Conservation (phyloP, 2,113 vertebrate genomes). For the Ctenodactylus gundi region DNA sequence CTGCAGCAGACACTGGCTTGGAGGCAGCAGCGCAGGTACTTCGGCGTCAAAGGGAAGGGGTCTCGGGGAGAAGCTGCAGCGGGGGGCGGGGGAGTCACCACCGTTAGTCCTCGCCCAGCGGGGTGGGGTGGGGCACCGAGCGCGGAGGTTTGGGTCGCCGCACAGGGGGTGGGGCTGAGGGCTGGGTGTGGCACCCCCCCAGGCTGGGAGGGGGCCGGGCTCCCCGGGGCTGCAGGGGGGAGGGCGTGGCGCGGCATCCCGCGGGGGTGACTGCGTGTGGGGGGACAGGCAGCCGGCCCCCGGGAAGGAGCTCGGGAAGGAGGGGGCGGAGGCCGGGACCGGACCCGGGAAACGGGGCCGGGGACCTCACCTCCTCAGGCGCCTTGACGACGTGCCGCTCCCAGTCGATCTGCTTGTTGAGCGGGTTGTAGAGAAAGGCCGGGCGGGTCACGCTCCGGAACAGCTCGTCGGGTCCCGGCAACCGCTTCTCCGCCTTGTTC, state of each 20-base stretch:
- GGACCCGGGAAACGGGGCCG: not conserved
- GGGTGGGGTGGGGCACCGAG: conserved; percentile 70
- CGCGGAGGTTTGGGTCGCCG: conserved; percentile 52
- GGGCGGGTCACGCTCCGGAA: conserved; percentile 93
- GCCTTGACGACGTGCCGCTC: conserved; percentile 91
- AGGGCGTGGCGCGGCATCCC: conserved; percentile 21
- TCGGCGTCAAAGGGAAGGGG: conserved; percentile 79
- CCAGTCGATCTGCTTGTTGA: conserved; percentile 96
- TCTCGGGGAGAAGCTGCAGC: conserved; percentile 79
- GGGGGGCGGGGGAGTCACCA: conserved; percentile 76
- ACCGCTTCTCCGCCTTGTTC: conserved; percentile 72
- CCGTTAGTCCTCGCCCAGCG: conserved; percentile 76
- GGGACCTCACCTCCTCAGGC: conserved; percentile 91
- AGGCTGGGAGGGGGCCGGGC: conserved; percentile 31
- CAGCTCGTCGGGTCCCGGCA: conserved; percentile 91
- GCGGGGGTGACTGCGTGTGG: conserved; percentile 60
- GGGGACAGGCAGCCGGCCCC: conserved; percentile 7
- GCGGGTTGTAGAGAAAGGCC: conserved; percentile 93
- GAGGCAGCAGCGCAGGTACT: conserved; percentile 77
- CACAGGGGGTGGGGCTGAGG: conserved; percentile 32
- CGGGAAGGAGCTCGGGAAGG: not conserved
- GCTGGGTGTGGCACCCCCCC: conserved; percentile 55
- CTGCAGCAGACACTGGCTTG: conserved; percentile 71
- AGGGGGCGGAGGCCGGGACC: conserved; percentile 32
- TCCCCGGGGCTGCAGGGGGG: conserved; percentile 52